phyloP scores from a whole-genome alignment of 2,113 vertebrate genomes.

The Psilopsiagon aymara region DNA sequence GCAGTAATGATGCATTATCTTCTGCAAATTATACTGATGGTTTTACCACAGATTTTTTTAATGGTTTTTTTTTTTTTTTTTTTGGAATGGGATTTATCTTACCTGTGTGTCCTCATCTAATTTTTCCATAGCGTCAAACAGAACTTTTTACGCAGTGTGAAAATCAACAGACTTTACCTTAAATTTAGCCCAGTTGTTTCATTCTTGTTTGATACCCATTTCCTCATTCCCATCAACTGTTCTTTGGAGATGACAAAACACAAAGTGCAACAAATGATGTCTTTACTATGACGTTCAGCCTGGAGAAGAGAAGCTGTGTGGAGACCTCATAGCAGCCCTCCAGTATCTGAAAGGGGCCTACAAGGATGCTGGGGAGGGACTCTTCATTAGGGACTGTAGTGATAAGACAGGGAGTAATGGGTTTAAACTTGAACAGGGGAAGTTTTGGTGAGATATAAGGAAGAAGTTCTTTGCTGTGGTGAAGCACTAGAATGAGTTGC shows the following conservation, averaged over 20 bases:
- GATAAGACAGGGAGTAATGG: not conserved
- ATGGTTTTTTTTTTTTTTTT: not conserved
- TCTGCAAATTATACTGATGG: not conserved
- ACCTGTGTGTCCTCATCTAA: not conserved
- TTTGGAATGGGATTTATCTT: not conserved
- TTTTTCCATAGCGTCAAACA: not conserved
- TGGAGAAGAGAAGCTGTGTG: not conserved
- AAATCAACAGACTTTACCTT: not conserved
- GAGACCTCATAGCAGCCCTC: not conserved
- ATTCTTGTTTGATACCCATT: not conserved
- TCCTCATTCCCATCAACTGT: not conserved
- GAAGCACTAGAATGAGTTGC: not conserved
- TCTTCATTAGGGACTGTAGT: not conserved
- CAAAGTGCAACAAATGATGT: not conserved
- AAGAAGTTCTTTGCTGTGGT: not conserved
- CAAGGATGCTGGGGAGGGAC: not conserved
- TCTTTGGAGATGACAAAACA: not conserved
- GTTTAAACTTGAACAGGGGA: not conserved
- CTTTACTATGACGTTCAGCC: not conserved
- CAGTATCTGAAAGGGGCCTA: not conserved
- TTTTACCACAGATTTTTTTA: not conserved
- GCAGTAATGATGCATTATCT: not conserved
- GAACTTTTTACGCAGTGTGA: not conserved
- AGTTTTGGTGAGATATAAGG: not conserved
- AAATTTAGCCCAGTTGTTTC: not conserved